Conservation (phyloP, 2,888 invertebrate species). For the Hofmannophila pseudospretella region DNA sequence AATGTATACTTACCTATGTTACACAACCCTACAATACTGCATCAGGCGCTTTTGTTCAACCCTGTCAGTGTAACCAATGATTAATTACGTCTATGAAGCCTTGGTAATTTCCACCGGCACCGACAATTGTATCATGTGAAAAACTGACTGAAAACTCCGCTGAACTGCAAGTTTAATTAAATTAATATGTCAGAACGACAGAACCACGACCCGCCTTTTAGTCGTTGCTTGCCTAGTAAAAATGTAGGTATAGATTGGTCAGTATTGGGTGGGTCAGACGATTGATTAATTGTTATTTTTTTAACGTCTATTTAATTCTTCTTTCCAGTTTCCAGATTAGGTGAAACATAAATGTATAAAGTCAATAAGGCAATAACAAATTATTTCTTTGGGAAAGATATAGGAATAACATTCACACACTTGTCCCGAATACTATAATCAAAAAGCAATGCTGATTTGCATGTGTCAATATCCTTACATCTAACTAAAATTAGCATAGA, state of each 20-base stretch:
- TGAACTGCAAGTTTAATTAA: constrained; percentile 39
- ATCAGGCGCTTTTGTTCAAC: constrained; percentile 48
- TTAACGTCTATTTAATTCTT: too few species aligned
- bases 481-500: constrained; percentile 33
- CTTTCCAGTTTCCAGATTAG: too few species aligned
- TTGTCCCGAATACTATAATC: constrained; percentile 25
- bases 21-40: constrained; percentile 26
- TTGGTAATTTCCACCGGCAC: constrained; percentile 42
- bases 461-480: constrained; percentile 42
- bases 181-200: constrained; percentile 31
- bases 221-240: constrained; percentile 15
- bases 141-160: constrained; percentile 40
- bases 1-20: too few species aligned
- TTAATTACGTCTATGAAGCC: constrained; percentile 71
- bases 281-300: too few species aligned
- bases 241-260: too few species aligned
- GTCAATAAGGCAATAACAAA: too few species aligned
- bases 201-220: constrained; percentile 28
- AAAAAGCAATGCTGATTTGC: constrained; percentile 31
- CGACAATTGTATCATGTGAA: constrained; percentile 45
- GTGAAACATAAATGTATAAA: too few species aligned
- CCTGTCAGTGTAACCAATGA: constrained; percentile 53
- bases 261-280: too few species aligned
- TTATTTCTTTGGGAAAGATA: constrained; percentile 42
- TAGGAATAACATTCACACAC: constrained; percentile 50